phyloP scores from a whole-genome alignment of 23 tunicate genomes.

The Diplosoma virens region DNA sequence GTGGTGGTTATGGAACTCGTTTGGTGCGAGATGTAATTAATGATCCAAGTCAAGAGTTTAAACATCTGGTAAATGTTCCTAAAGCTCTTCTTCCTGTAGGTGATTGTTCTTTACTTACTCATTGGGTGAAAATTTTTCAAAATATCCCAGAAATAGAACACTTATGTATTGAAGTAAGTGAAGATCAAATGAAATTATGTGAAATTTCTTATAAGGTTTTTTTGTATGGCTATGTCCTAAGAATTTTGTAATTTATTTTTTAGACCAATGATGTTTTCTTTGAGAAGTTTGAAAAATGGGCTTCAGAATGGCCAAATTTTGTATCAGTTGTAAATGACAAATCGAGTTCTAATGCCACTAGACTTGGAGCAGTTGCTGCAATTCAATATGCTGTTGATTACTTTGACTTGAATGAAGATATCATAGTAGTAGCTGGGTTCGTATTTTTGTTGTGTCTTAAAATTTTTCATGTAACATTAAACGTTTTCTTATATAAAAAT shows the following conservation, averaged over 20 bases:
- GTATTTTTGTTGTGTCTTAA: no score
- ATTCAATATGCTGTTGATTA: slow-evolving; percentile 34
- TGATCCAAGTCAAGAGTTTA: slow-evolving; percentile 15
- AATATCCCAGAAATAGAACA: slow-evolving; percentile 39
- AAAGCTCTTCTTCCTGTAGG: slow-evolving; percentile 81
- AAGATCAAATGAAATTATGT: background rate
- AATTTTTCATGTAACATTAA: no score
- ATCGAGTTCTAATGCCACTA: slow-evolving; percentile 39
- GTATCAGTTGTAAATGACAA: slow-evolving; percentile 62
- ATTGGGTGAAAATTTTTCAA: slow-evolving; percentile 62
- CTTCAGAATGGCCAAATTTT: slow-evolving; percentile 18
- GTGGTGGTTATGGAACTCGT: slow-evolving; percentile 91
- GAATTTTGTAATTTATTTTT: background rate
- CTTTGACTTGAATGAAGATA: slow-evolving; percentile 25
- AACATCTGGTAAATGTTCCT: slow-evolving; percentile 51
- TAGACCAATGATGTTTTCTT: slow-evolving; percentile 50
- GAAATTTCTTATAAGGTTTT: background rate
- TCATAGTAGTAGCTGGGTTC: slow-evolving; percentile 71
- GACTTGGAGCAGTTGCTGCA: slow-evolving; percentile 81
- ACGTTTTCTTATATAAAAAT: no score
- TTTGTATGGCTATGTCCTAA: background rate
- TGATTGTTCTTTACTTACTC: slow-evolving; percentile 49
- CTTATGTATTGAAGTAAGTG: slow-evolving; percentile 56
- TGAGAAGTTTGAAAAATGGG: slow-evolving; percentile 42
- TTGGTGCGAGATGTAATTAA: slow-evolving; percentile 60